A percentile compares a stretch with the other conserved stretches of the same genome.
Conservation (phyloP, 2,113 vertebrate species). For the Ciconia stormi region DNA sequence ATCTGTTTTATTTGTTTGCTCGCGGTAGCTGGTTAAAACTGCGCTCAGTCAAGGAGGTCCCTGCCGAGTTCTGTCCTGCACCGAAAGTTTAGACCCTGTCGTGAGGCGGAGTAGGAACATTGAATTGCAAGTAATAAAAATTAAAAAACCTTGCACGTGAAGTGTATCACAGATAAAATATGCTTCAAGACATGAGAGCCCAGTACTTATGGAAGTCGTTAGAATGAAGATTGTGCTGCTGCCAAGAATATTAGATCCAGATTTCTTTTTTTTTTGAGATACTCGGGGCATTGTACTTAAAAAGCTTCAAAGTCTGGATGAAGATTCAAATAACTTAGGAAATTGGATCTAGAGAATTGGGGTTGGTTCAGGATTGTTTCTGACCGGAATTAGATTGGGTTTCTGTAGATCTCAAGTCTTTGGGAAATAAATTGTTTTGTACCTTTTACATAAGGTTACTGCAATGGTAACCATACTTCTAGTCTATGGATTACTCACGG, state of each 20-base stretch:
- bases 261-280: neutral
- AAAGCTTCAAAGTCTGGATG: neutral
- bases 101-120: neutral
- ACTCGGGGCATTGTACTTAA: neutral
- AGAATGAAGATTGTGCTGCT: neutral
- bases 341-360: neutral
- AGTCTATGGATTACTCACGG: neutral
- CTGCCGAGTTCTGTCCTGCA: neutral
- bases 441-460: neutral
- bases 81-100: neutral
- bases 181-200: fast-evolving
- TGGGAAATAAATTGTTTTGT: neutral
- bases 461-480: neutral
- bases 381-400: neutral
- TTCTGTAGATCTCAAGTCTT: neutral
- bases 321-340: neutral
- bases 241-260: neutral
- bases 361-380: neutral
- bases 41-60: neutral
- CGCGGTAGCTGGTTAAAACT: neutral
- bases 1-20: neutral
- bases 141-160: neutral
- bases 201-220: neutral
- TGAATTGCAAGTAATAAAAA: neutral
- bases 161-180: neutral